These are phyloP conservation scores for Ceratosolen solmsi DNA, from an alignment of 1,140 invertebrate genomes.

Conservation along the genomic window DNA sequence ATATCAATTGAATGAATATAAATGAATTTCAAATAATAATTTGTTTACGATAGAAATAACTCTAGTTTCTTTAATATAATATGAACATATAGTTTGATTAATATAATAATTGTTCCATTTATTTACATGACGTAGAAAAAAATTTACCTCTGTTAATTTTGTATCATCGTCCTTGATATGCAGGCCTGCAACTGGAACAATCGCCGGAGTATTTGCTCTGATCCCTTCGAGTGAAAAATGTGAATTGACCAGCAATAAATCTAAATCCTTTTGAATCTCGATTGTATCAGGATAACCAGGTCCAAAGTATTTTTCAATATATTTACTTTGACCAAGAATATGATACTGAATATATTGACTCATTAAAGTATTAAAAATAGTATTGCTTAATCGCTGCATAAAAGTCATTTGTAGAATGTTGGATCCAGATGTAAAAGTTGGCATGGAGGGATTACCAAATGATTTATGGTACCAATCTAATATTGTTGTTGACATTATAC, in stretches of 20 bases:
- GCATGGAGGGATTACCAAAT: slow-evolving; percentile 76
- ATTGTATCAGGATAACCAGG: slow-evolving; percentile 61
- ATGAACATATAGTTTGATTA: no score
- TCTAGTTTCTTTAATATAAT: no score
- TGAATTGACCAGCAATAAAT: slow-evolving; percentile 74
- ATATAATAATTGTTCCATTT: no score
- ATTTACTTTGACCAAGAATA: slow-evolving; percentile 49
- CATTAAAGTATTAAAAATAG: background rate
- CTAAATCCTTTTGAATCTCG: slow-evolving; percentile 70
- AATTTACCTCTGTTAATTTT: background rate
- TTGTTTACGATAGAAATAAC: no score
- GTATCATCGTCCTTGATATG: slow-evolving; percentile 65
- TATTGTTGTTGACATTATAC: slow-evolving; percentile 61
- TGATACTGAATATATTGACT: slow-evolving; percentile 52
- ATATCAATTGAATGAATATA: no score
- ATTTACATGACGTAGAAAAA: no score
- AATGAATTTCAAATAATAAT: no score
- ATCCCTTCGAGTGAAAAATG: slow-evolving; percentile 74
- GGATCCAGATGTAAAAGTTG: slow-evolving; percentile 57
- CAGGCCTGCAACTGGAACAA: slow-evolving; percentile 78
- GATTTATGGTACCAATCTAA: slow-evolving; percentile 75
- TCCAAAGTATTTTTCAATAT: slow-evolving; percentile 67
- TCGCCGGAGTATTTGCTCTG: slow-evolving; percentile 68
- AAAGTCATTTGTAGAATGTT: slow-evolving; percentile 76
- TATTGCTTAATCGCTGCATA: slow-evolving; percentile 72